Evolutionary conservation across 2,888 invertebrate genomes (phyloP).

Genomic region (Drosophila lutescens): DNA sequence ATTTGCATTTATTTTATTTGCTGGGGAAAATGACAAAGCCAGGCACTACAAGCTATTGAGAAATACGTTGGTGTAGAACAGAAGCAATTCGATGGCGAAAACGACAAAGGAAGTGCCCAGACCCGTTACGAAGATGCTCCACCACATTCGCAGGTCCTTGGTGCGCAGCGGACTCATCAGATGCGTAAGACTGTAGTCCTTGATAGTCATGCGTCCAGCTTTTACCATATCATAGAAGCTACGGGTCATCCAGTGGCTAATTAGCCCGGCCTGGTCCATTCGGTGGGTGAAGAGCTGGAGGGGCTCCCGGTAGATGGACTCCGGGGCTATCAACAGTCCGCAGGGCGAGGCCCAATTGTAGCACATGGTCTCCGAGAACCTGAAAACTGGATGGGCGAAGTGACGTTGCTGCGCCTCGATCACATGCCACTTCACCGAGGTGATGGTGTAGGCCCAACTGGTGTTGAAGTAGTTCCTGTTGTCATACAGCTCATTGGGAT

Average conservation of each 20-base stretch:
- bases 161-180: background rate
- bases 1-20: slow-evolving; percentile 72
- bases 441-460: slow-evolving; percentile 56
- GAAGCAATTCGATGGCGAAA: slow-evolving; percentile 54
- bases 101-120: slow-evolving; percentile 36
- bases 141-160: slow-evolving; percentile 41
- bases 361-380: slow-evolving; percentile 52
- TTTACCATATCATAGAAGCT: slow-evolving; percentile 59
- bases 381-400: slow-evolving; percentile 54
- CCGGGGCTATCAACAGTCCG: slow-evolving; percentile 45
- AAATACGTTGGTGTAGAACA: slow-evolving; percentile 57
- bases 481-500: slow-evolving; percentile 20
- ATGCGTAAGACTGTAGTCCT: slow-evolving; percentile 49
- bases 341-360: background rate
- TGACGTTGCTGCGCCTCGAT: slow-evolving; percentile 49
- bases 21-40: slow-evolving; percentile 32
- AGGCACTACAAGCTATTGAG: slow-evolving; percentile 55
- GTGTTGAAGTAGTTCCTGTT: slow-evolving; percentile 56
- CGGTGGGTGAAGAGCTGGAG: slow-evolving; percentile 30
- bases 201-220: slow-evolving; percentile 50
- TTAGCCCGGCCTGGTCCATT: slow-evolving; percentile 38
- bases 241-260: slow-evolving; percentile 41
- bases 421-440: slow-evolving; percentile 49
- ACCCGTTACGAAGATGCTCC: slow-evolving; percentile 12
- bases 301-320: slow-evolving; percentile 45